Evolutionary conservation across 2,113 vertebrate species (phyloP), one percentile per base, ranked within the genome.

Genomic region (Formicarius rufipectus): DNA sequence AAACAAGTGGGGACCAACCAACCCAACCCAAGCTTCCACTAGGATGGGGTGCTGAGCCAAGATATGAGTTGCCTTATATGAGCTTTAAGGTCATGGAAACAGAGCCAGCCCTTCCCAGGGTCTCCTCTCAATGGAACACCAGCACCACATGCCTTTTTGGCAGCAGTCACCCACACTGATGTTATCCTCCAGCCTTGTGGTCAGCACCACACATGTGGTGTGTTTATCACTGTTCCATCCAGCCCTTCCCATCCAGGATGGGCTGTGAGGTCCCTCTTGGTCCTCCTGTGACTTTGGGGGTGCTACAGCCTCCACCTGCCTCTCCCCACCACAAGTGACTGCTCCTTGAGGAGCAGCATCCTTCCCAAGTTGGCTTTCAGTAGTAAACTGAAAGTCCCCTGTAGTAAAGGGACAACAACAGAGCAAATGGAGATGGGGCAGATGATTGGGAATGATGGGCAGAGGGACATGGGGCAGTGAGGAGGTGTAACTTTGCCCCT

Each of bases 181-280:
- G 10, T 23, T 10, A 35, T 27, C 12, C 22, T 66, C 59, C 17
- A 62, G 37, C 50, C 37, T 39, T 6, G 14, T 3, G 24, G 1
- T 60, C 40, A 44, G 42, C 31, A 14, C 40, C 71, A 15, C 27
- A 5, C 4, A 22, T 0, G 0, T 6, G n/a, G 5, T 8, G 23
- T 33, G 18, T 66, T 42, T 72, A 27, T 60, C 45, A 10, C 37
- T 20, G 18, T 35, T 50, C 39, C 66, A 66, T 4, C 33, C 86
- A 62, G 27, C 44, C 40, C 27, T 55, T 28, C 31, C 59, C 62
- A 2, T 25, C 16, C 44, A 11, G 4, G 15, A 9, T 7, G 31
- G 31, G n/a, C 33, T 88, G 8, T 0, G 0, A 37, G 56, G 52
- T 31, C 74, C 31, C 37, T 19, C 79, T 19, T 12, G 31, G 20